Conservation (phyloP, 2,797 vertebrate genomes). For the Coregonus sp. region DNA sequence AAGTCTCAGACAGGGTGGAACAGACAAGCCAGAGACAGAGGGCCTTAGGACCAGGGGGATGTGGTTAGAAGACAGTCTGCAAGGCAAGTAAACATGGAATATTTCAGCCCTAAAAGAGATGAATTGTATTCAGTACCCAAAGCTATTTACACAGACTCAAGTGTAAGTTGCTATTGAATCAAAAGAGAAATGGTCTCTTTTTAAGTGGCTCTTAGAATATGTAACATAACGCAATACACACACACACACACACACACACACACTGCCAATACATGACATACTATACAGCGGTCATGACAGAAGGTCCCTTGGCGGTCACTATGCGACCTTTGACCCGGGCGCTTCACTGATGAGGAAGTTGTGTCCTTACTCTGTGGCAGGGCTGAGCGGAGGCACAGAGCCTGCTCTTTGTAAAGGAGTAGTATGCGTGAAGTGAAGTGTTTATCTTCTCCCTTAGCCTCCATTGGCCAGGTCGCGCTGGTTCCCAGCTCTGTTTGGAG, state of each 20-base stretch:
- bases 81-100: constrained; percentile 20
- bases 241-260: neutral
- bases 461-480: constrained; percentile 69
- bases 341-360: constrained; percentile 60
- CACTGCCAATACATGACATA: neutral
- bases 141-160: constrained; percentile 1
- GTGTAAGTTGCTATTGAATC: neutral
- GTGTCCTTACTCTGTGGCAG: constrained; percentile 48
- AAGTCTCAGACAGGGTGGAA: constrained; percentile 52
- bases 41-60: constrained; percentile 24
- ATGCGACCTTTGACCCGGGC: constrained; percentile 58
- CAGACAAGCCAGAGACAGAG: constrained; percentile 34
- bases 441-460: constrained; percentile 73
- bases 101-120: constrained; percentile 10
- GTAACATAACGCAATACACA: neutral
- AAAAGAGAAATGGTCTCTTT: neutral
- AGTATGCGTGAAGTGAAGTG: constrained; percentile 73
- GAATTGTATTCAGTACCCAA: neutral
- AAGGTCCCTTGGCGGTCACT: constrained; percentile 30
- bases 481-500: constrained; percentile 71
- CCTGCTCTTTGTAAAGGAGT: constrained; percentile 67
- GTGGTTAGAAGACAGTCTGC: constrained; percentile 42
- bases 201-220: neutral
- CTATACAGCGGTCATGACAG: constrained; percentile 14
- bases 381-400: constrained; percentile 33